These are phyloP conservation scores for Aphelinus atriplicis DNA, from an alignment of 1,140 invertebrate species.

Conservation along the genomic window DNA sequence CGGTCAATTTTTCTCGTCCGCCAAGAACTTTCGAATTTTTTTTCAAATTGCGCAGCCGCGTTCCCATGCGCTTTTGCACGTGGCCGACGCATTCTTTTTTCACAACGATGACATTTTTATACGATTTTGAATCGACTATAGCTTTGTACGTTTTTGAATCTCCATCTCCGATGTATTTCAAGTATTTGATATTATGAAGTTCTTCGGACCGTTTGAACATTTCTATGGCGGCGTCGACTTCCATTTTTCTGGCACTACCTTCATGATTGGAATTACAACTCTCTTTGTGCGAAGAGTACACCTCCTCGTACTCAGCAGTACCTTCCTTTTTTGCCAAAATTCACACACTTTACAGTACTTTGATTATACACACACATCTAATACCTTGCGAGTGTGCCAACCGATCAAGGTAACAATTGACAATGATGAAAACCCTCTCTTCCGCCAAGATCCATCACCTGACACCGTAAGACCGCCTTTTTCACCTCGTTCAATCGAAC, in stretches of 20 bases:
- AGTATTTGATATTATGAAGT: conserved; percentile 13
- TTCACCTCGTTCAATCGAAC: not conserved
- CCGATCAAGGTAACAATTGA: conserved; percentile 5
- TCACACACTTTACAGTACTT: not conserved
- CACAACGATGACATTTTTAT: conserved; percentile 32
- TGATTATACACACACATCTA: conserved; percentile 9
- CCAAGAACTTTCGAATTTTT: conserved; percentile 15
- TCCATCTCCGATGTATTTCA: not conserved
- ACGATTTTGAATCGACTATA: conserved; percentile 20
- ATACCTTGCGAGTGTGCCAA: conserved; percentile 5
- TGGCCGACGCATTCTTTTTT: conserved; percentile 40
- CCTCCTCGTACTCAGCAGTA: conserved; percentile 3
- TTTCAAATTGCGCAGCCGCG: conserved; percentile 26
- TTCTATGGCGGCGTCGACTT: conserved; percentile 22
- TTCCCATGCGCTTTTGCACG: not conserved
- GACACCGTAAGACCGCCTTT: conserved; percentile 3
- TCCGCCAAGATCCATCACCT: conserved; percentile 15
- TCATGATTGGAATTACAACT: conserved; percentile 27
- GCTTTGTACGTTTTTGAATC: conserved; percentile 31
- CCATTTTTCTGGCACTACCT: conserved; percentile 32
- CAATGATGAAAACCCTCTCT: conserved; percentile 19
- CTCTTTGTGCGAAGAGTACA: conserved; percentile 5
- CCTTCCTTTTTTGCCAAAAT: conserved; percentile 5
- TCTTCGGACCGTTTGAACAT: conserved; percentile 32
- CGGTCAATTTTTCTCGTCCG: conserved; percentile 28